Base-by-base conservation (phyloP, 2,888 invertebrate species). In the Parnassius orleans region DNA sequence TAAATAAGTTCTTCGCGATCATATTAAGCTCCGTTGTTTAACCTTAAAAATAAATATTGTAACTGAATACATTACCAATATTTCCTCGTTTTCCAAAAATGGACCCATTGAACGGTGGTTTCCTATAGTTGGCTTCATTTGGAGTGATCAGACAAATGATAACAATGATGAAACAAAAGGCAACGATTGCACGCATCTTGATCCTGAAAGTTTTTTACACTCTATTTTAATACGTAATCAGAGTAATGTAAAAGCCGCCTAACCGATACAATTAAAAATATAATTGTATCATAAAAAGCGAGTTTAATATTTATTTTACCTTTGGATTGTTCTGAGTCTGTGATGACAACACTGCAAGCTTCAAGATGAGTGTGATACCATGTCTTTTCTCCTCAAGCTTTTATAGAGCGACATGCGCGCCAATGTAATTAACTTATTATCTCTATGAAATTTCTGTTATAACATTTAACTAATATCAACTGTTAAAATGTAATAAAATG, bases 41-140 rank as follows among this genome's bases (percentile, higher is more conserved):
- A 33, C 33, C 33, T 33, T 5, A 33, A 33, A 24, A 33, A 33
- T 7, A 33, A 33, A 33, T 33, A 33, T 33, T 33, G 3, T 33
- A 33, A 33, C 5, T 33, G 19, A 48, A 19, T 42, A 24, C 69
- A 80, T 77, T 66, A 86, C 86, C 92, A 64, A 93, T 86, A 69
- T 93, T 93, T 64, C 92, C 93, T 64, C 98, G 93, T 83, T 98
- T 98, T 65, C 98, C 98, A 76, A 98, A 98, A 76, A 98, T 98
- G 73, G 97, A 97, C 24, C 97, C 98, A 78, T 98, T 98, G 86
- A 98, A 97, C 3, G 97, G 97, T 1, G 97, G 96, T 82, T 97
- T 98, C 78, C 95, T 93, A 87, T 95, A 97, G 12, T 94, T 94
- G 1, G 95, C 96, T 67, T 95, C 94, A 44, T 89, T 90, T 44